These are phyloP conservation scores for Saguinus imperator DNA, from an alignment of 2,113 vertebrate genomes.

Conservation along the genomic window DNA sequence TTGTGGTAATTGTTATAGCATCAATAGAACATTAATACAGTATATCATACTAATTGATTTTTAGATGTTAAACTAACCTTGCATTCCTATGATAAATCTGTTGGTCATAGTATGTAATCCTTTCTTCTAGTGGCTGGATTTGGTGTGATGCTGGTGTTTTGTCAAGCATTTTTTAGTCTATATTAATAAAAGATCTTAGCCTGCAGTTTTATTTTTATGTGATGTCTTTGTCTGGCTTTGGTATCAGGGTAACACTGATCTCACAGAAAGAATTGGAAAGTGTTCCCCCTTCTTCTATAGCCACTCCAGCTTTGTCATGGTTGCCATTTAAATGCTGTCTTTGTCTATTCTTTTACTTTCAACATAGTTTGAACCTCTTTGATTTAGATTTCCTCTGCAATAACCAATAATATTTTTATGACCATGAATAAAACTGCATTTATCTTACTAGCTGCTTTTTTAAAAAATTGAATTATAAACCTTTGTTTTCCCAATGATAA, in stretches of 20 bases:
- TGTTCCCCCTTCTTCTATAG: not conserved
- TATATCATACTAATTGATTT: not conserved
- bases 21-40: not conserved
- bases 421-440: not conserved
- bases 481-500: not conserved
- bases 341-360: not conserved
- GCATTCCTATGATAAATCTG: not conserved
- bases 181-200: not conserved
- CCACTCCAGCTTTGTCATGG: not conserved
- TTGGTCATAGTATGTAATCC: not conserved
- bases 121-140: not conserved
- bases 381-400: not conserved
- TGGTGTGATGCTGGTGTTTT: not conserved
- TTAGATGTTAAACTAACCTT: not conserved
- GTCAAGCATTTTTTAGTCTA: not conserved
- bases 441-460: not conserved
- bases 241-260: not conserved
- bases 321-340: not conserved
- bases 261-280: not conserved
- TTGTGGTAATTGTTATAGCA: not conserved
- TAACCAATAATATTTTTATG: not conserved
- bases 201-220: not conserved
- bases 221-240: not conserved
- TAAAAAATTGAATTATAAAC: not conserved
- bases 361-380: constrained; percentile 22